phyloP scores from a whole-genome alignment of 1,140 invertebrate species.

The Drosophila orosa region DNA sequence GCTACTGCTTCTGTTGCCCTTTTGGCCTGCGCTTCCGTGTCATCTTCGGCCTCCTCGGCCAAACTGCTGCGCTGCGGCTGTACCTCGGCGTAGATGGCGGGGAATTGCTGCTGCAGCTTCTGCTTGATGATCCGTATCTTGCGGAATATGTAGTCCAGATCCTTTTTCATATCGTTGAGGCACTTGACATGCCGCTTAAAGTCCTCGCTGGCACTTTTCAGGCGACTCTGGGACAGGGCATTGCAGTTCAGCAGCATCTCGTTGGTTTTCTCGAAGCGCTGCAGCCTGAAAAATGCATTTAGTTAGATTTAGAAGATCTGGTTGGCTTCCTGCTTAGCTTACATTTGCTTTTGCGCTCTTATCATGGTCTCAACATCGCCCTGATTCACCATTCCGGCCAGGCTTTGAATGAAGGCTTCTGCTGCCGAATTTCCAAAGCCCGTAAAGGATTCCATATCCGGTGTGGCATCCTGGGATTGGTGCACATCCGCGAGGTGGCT shows the following conservation, averaged over 20 bases:
- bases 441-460: slow-evolving; percentile 65
- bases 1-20: background rate
- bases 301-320: background rate
- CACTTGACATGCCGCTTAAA: slow-evolving; percentile 95
- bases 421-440: slow-evolving; percentile 88
- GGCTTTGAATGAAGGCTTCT: slow-evolving; percentile 94
- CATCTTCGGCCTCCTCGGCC: slow-evolving; percentile 87
- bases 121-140: slow-evolving; percentile 91
- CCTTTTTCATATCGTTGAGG: slow-evolving; percentile 89
- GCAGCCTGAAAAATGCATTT: slow-evolving; percentile 88
- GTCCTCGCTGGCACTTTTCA: slow-evolving; percentile 92
- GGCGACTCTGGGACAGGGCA: slow-evolving; percentile 91
- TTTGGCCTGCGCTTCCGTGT: slow-evolving; percentile 79
- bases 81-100: slow-evolving; percentile 91
- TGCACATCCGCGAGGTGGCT: slow-evolving; percentile 46
- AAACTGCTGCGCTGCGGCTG: slow-evolving; percentile 85
- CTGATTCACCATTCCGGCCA: slow-evolving; percentile 95
- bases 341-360: slow-evolving; percentile 96
- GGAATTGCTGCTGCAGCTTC: slow-evolving; percentile 93
- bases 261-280: slow-evolving; percentile 98
- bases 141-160: slow-evolving; percentile 89
- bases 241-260: slow-evolving; percentile 99
- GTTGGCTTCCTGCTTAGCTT: slow-evolving; percentile 72
- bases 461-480: slow-evolving; percentile 54
- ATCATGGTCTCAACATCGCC: slow-evolving; percentile 96